These are phyloP conservation scores for Lomographa bimaculata DNA, from an alignment of 2,888 invertebrate species.

Conservation along the genomic window DNA sequence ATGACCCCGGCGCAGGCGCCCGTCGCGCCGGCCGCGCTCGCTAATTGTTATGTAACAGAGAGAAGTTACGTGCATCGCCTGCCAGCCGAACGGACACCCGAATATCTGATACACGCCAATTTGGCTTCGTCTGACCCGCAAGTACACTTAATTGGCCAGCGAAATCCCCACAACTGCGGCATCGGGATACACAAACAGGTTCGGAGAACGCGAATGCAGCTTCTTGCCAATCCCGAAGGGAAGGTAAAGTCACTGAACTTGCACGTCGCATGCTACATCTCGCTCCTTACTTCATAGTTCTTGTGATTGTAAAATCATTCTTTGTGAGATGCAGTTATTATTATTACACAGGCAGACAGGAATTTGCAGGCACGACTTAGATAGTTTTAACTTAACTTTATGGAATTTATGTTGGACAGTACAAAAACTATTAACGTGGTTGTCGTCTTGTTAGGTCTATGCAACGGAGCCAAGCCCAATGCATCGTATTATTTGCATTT, in stretches of 20 bases:
- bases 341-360: conserved; percentile 38
- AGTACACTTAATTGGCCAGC: conserved; percentile 53
- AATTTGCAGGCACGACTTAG: conserved; percentile 38
- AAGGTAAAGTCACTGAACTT: conserved; percentile 79
- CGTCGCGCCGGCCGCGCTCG: conserved; percentile 55
- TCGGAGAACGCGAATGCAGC: conserved; percentile 69
- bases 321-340: conserved; percentile 56
- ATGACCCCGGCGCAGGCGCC: conserved; percentile 85
- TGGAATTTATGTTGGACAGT: conserved; percentile 17
- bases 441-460: too few relatives aligned
- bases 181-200: conserved; percentile 78
- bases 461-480: too few relatives aligned
- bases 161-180: conserved; percentile 51
- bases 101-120: conserved; percentile 59
- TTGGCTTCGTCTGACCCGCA: conserved; percentile 44
- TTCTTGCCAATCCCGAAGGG: conserved; percentile 75
- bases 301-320: conserved; percentile 72
- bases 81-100: conserved; percentile 42
- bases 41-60: conserved; percentile 80
- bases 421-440: conserved; percentile 14
- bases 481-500: too few relatives aligned
- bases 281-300: conserved; percentile 72
- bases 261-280: conserved; percentile 71
- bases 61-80: conserved; percentile 59
- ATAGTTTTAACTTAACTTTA: conserved; percentile 26